These are phyloP conservation scores for Hippolais icterina DNA, from an alignment of 2,113 vertebrate species.

Conservation along the genomic window DNA sequence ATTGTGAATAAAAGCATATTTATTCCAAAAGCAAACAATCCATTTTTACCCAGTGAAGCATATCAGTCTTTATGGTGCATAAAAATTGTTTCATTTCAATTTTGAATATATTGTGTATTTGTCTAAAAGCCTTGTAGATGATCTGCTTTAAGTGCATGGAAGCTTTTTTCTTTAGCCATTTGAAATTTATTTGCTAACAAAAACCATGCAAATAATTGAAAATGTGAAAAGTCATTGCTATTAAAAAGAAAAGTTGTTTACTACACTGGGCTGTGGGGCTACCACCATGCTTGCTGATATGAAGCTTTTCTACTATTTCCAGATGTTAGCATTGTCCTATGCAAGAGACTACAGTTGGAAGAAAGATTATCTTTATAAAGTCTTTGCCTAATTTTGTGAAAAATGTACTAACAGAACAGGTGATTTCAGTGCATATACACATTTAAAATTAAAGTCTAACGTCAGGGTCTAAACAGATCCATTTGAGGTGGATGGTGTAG, in stretches of 20 bases:
- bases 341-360: not conserved
- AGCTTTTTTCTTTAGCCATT: not conserved
- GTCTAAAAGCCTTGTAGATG: constrained; percentile 9
- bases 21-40: constrained; percentile 59
- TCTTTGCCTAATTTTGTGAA: not conserved
- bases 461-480: not conserved
- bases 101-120: constrained; percentile 9
- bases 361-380: not conserved
- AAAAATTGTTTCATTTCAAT: constrained; percentile 45
- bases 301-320: not conserved
- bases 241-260: not conserved
- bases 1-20: constrained; percentile 55
- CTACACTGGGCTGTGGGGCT: not conserved
- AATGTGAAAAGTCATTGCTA: not conserved
- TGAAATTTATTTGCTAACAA: not conserved
- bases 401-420: not conserved
- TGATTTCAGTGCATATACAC: not conserved
- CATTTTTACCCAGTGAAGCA: constrained; percentile 45
- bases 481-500: not conserved
- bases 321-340: not conserved
- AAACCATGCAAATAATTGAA: not conserved
- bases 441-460: not conserved
- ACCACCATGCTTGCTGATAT: not conserved
- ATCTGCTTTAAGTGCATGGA: not conserved
- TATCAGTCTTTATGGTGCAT: constrained; percentile 28